Evolutionary conservation across 2,113 vertebrate genomes (phyloP).

Genomic region (Calonectris borealis): DNA sequence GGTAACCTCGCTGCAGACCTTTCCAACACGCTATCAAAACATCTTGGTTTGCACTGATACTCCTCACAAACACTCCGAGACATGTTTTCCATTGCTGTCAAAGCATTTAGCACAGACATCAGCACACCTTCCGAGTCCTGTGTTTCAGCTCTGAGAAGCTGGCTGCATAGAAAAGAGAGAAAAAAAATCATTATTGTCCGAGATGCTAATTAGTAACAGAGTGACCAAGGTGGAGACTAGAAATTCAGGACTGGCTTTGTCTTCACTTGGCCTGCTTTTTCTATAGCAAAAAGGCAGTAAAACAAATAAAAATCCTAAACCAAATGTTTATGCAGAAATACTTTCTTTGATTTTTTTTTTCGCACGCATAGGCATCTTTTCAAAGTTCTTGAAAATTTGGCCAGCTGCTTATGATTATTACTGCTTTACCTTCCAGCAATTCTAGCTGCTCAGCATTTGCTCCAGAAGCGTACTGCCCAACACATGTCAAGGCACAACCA

Average conservation of each 20-base stretch:
- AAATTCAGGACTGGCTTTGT: neutral
- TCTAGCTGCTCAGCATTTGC: neutral
- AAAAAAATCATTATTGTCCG: neutral
- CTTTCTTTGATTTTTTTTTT: neutral
- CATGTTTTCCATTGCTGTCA: neutral
- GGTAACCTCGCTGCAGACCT: neutral
- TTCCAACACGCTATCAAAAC: neutral
- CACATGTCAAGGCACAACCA: neutral
- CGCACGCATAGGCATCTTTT: fast-evolving
- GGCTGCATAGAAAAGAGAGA: neutral
- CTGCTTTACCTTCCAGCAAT: neutral
- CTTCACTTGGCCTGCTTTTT: neutral
- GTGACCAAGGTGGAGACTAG: neutral
- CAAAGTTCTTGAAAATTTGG: neutral
- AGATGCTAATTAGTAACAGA: neutral
- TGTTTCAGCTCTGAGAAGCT: neutral
- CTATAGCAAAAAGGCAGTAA: neutral
- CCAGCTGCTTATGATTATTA: neutral
- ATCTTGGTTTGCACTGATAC: neutral
- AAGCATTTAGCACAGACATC: neutral
- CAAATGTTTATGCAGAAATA: neutral
- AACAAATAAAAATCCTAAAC: neutral
- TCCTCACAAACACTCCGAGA: neutral
- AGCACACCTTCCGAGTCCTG: neutral
- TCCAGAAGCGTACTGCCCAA: neutral